These are phyloP conservation scores for Drosophila seclusa DNA, from an alignment of 2,888 invertebrate species.

Conservation along the genomic window DNA sequence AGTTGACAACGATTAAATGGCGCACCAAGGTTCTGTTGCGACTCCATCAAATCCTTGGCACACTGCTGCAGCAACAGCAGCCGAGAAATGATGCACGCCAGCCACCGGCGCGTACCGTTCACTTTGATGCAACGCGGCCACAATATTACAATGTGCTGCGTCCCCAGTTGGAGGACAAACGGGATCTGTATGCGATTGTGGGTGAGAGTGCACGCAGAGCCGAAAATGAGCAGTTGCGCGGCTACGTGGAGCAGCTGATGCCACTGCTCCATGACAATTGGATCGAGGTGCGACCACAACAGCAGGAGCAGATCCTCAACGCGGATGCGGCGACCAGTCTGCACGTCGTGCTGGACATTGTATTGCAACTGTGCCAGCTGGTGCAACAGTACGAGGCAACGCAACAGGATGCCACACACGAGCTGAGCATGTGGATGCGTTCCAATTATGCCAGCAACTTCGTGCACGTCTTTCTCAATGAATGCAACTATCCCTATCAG, in stretches of 20 bases:
- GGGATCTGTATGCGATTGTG: conserved; percentile 32
- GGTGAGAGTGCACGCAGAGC: conserved; percentile 29
- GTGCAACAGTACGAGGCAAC: conserved; percentile 81
- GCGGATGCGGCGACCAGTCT: conserved; percentile 88
- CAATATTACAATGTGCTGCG: conserved; percentile 63
- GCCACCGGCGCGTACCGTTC: conserved; percentile 11
- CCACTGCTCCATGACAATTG: conserved; percentile 93
- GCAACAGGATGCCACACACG: conserved; percentile 70
- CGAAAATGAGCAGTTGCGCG: conserved; percentile 83
- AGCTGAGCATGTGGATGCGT: conserved; percentile 86
- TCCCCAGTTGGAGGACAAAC: conserved; percentile 16
- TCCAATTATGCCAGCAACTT: conserved; percentile 86
- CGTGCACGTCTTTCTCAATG: conserved; percentile 85
- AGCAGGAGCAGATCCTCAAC: conserved; percentile 84
- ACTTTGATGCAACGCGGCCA: conserved; percentile 49
- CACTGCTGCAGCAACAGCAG: conserved; percentile 75
- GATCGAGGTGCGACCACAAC: conserved; percentile 90
- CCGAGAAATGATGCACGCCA: background rate
- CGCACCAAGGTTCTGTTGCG: conserved; percentile 90
- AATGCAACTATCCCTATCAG: conserved; percentile 82
- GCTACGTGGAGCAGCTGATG: conserved; percentile 89
- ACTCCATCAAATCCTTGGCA: conserved; percentile 87
- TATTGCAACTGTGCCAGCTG: conserved; percentile 87
- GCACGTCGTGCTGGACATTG: conserved; percentile 88
- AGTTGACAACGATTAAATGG: conserved; percentile 92